phyloP scores from a whole-genome alignment of 2,797 vertebrate genomes.

The Chelon auratus region DNA sequence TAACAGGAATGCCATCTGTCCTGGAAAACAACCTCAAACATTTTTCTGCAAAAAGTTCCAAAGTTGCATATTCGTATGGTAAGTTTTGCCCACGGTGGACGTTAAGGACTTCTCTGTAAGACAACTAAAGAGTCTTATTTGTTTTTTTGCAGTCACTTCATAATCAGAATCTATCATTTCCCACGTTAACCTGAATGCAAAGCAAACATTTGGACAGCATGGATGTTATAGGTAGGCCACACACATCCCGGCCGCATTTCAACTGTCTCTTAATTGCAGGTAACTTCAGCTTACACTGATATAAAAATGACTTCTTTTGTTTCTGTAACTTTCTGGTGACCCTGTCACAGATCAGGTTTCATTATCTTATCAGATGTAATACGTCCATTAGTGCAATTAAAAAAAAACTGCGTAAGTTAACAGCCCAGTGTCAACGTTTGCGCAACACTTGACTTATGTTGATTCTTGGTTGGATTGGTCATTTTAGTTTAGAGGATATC shows the following conservation, averaged over 20 bases:
- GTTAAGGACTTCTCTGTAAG: neutral
- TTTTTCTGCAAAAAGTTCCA: slow-evolving; percentile 8
- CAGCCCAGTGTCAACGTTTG: neutral
- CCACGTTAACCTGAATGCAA: too few relatives aligned
- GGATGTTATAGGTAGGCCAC: neutral
- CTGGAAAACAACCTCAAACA: slow-evolving; percentile 12
- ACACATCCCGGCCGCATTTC: neutral
- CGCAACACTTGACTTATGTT: slow-evolving; percentile 1
- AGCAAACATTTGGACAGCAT: too few relatives aligned
- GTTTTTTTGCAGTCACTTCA: too few relatives aligned
- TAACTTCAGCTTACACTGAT: too few relatives aligned
- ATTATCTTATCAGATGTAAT: slow-evolving; percentile 4
- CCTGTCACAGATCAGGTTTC: neutral
- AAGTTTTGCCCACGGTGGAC: slow-evolving; percentile 13
- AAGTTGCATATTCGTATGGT: slow-evolving; percentile 39
- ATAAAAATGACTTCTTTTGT: neutral
- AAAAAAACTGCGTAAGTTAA: neutral
- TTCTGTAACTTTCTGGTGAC: neutral
- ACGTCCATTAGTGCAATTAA: neutral
- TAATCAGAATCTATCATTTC: too few relatives aligned
- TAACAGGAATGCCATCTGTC: slow-evolving; percentile 11
- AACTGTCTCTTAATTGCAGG: neutral
- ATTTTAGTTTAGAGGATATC: slow-evolving; percentile 18
- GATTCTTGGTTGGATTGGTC: slow-evolving; percentile 27
- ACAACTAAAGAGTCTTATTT: too few relatives aligned